Conservation (phyloP, 64 coral and sea anemone genomes). For the Porites lutea region DNA sequence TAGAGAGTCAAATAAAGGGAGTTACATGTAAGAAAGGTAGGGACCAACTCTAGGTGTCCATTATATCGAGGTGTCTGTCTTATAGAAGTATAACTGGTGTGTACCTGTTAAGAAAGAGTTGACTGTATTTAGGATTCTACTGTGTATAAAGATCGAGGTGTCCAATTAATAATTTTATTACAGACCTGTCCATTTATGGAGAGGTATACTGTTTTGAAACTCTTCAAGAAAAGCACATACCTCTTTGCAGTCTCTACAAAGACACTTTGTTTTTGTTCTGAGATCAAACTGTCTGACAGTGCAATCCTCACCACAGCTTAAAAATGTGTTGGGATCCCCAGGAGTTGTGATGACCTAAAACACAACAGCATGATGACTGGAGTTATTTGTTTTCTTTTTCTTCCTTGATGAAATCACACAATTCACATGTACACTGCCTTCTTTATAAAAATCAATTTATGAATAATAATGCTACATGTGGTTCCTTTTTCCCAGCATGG, state of each 20-base stretch:
- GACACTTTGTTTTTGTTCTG: conserved; percentile 87
- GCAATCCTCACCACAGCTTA: conserved; percentile 94
- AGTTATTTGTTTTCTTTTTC: neutral
- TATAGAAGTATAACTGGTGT: too few relatives aligned
- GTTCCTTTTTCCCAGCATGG: too few relatives aligned
- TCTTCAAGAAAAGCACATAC: conserved; percentile 7
- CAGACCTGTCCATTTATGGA: too few relatives aligned
- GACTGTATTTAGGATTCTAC: too few relatives aligned
- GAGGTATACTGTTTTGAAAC: neutral
- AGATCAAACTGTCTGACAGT: conserved; percentile 98
- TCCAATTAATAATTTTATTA: too few relatives aligned
- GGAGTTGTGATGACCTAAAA: conserved; percentile 91
- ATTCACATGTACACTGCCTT: neutral
- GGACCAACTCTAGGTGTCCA: too few relatives aligned
- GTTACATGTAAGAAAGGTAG: too few relatives aligned
- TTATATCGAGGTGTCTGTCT: too few relatives aligned
- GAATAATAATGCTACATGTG: too few relatives aligned
- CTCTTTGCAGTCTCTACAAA: conserved; percentile 89
- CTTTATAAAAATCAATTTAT: neutral
- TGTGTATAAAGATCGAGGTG: too few relatives aligned
- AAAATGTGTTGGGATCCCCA: conserved; percentile 92
- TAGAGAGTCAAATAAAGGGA: too few relatives aligned
- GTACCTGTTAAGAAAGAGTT: too few relatives aligned
- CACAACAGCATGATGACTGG: neutral
- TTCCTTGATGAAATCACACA: neutral